phyloP scores from a whole-genome alignment of 2,888 invertebrate species.

The Drosophila eohydei region DNA sequence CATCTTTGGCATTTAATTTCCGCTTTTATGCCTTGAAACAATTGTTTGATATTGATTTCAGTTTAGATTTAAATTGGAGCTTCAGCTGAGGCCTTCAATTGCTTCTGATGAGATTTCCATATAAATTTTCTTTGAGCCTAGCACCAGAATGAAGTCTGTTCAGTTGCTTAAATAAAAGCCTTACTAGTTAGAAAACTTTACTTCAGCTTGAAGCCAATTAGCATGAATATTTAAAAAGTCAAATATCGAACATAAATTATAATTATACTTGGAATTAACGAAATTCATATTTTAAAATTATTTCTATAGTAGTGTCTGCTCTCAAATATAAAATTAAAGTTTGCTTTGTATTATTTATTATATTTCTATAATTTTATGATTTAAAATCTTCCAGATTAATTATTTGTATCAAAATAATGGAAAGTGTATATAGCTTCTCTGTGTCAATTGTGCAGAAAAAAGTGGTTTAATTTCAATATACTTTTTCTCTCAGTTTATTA shows the following conservation, averaged over 20 bases:
- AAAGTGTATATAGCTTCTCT: not conserved
- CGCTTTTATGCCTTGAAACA: constrained; percentile 60
- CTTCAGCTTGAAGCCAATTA: not conserved
- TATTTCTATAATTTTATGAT: too few relatives aligned
- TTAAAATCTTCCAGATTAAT: too few relatives aligned
- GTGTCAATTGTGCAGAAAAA: not conserved
- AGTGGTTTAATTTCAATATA: not conserved
- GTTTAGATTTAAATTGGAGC: constrained; percentile 6
- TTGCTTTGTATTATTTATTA: not conserved
- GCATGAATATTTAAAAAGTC: not conserved
- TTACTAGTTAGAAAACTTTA: not conserved
- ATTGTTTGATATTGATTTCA: constrained; percentile 55
- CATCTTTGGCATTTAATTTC: constrained; percentile 68
- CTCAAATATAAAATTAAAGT: not conserved
- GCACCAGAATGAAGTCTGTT: not conserved
- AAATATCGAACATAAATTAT: not conserved
- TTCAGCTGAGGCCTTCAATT: constrained; percentile 2
- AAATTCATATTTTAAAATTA: too few relatives aligned
- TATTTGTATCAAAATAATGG: too few relatives aligned
- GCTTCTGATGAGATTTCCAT: not conserved
- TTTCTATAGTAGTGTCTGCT: not conserved
- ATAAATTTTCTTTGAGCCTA: not conserved
- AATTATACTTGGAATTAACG: not conserved
- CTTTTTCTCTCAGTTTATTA: not conserved
- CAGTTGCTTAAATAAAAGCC: not conserved